Percentiles rank a stretch among this genome's conserved stretches.
phyloP scores from a whole-genome alignment of 2,797 vertebrate genomes.

The Anguilla pacifica region DNA sequence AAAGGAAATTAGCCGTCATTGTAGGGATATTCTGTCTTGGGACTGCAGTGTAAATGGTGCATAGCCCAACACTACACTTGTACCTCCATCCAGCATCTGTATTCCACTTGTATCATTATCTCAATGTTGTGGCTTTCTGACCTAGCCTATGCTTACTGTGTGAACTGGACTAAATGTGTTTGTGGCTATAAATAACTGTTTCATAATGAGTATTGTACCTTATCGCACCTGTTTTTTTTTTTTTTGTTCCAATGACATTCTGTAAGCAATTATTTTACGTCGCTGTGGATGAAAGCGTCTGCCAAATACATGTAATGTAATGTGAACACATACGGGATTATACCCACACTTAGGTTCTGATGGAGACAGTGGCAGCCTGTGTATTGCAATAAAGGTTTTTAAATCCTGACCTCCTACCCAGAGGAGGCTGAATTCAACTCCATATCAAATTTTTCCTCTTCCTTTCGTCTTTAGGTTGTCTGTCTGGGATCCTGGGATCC shows the following conservation, averaged over 20 bases:
- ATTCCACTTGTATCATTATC: no score
- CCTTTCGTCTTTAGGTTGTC: constrained; percentile 12
- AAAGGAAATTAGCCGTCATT: neutral
- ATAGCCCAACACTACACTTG: neutral
- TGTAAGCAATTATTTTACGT: no score
- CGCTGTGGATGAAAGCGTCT: no score
- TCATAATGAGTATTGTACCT: no score
- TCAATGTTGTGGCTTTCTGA: no score
- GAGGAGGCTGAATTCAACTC: neutral
- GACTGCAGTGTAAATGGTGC: neutral
- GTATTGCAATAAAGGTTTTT: neutral
- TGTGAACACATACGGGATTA: neutral
- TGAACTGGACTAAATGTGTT: no score
- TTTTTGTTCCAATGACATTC: no score
- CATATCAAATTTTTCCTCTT: neutral
- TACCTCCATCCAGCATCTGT: no score
- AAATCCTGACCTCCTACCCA: neutral
- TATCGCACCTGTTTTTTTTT: no score
- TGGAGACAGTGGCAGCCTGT: neutral
- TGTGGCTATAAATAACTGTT: no score
- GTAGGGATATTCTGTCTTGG: neutral
- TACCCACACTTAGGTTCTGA: neutral
- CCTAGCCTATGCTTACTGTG: no score
- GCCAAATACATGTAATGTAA: no score
- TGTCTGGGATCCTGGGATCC: neutral